Base-by-base conservation (phyloP, 30 jellyfish, hydroid and myxozoan species). In the Clytia hemisphaerica region DNA sequence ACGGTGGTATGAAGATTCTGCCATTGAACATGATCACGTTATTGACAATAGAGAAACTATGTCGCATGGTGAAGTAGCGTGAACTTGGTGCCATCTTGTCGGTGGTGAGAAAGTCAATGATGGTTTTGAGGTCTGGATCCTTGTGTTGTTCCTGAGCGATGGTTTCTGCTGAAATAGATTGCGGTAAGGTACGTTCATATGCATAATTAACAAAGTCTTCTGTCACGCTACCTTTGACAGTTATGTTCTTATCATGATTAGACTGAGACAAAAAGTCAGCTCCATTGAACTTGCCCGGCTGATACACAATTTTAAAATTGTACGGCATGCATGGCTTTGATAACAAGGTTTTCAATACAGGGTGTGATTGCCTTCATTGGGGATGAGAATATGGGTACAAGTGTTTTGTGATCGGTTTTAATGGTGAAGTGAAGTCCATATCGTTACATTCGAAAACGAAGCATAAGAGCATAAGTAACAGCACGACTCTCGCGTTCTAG, bases 401-500 rank as follows among this genome's bases (percentile, higher is more conserved):
- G 79, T 38, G 70, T 68, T 47, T 66, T 66, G 79, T 66, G 79
- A 40, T 44, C 79, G 9, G 79, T 66, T 16, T 28, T 3, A 19
- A 66, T 15, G 27, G 42, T 29, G 27, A 66, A 37, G 9, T 38
- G 76, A 14, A 4, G 3, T 46, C 79, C 82, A 70, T 48, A 48
- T 26, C 48, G 61, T 26, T 31, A 70, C 61, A 48, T 6, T 21
- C 29, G 24, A 28, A 51, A 55, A 4, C 33, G 70, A 3, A 53
- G 28, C 7, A 32, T 32, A n/a, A n/a, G n/a, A 4, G 79, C 63
- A 18, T 10, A 66, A 7, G 4, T 6, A 21, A 40, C 27, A 6
- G 79, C 79, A 46, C 40, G 79, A 18, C 48, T 47, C 44, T 66
- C 79, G n/a, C 70, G 29, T 12, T 61, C 75, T 22, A 61, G 33